A percentile compares a stretch with the other conserved stretches of the same genome.
Evolutionary conservation across 2,797 vertebrate species (phyloP).

Genomic region (Smutsia gigantea): DNA sequence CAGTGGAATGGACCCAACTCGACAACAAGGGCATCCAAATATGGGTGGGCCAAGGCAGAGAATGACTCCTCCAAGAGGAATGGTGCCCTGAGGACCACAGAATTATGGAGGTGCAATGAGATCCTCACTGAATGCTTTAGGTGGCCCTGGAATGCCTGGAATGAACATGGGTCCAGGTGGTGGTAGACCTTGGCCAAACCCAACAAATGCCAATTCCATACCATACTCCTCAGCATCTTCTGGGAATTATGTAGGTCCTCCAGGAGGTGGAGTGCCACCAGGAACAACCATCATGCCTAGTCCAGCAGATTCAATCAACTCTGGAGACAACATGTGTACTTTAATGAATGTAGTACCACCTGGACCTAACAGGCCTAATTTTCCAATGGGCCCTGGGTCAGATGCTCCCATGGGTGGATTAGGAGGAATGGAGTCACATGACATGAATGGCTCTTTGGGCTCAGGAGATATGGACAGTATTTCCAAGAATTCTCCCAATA

Average conservation of each 20-base stretch:
- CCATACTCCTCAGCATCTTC: too few relatives aligned
- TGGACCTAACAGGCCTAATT: conserved; percentile 66
- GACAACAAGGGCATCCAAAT: conserved; percentile 97
- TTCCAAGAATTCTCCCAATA: conserved; percentile 92
- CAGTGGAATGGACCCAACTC: conserved; percentile 96
- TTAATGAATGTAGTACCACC: too few relatives aligned
- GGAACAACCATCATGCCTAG: too few relatives aligned
- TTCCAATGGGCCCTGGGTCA: conserved; percentile 95
- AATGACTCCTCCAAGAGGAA: conserved; percentile 97
- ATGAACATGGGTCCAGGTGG: conserved; percentile 92
- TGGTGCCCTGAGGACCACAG: conserved; percentile 97
- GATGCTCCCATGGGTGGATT: conserved; percentile 96
- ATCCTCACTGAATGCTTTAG: conserved; percentile 96
- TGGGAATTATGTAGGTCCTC: too few relatives aligned
- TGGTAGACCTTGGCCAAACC: too few relatives aligned
- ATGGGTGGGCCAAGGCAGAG: conserved; percentile 98
- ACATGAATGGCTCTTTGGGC: conserved; percentile 99
- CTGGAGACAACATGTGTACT: neutral
- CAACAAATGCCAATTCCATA: too few relatives aligned
- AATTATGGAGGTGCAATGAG: conserved; percentile 98
- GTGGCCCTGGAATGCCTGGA: conserved; percentile 97
- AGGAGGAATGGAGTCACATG: conserved; percentile 97
- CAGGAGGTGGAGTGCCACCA: too few relatives aligned
- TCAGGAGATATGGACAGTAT: too few relatives aligned
- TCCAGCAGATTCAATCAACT: neutral